Evolutionary conservation across 2,797 vertebrate species (phyloP), one percentile per base, ranked within the genome.

Genomic region (Setipinna tenuifilis): DNA sequence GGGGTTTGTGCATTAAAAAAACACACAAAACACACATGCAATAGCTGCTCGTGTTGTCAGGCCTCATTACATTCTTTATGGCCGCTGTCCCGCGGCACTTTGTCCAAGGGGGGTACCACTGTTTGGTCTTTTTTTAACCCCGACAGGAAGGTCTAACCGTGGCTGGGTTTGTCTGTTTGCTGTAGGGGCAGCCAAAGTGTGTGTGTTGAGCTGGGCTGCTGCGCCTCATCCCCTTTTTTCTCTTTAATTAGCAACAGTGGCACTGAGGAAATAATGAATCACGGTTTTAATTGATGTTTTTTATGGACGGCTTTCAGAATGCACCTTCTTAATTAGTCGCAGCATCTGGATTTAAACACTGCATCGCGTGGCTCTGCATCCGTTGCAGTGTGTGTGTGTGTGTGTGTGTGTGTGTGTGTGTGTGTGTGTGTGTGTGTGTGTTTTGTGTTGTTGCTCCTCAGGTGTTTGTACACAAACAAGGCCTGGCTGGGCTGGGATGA

Each of bases 181-280:
- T 90, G 89, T 85, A 83, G 89, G 86, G 28, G 90, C 90, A 92
- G 35, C 28, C 16, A 0, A 31, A 31, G 68, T 35, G 68, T 90
- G 91, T 75, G 84, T 75, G 68, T 82, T 87, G 83, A 68, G 83
- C 86, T 91, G 81, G 89, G 89, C 93, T 88, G 84, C 88, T 90
- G 85, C 91, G 88, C 93, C 87, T 90, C 91, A 92, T 86, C 83
- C 78, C 88, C 82, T 61, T 31, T 86, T 75, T 75, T 48, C 86
- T 89, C 81, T 92, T 92, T 93, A 93, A 92, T 88, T 87, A 90
- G 87, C 87, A 91, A 90, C 88, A 89, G 91, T 91, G 92, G 90
- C 90, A 93, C 85, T 89, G 83, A 93, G 93, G 95, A 94, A 95
- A 94, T 93, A 92, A 93, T 92, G 92, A 95, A 93, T 94, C 92